Conservation (phyloP, 2,888 invertebrate species). For the Xanthia togata region DNA sequence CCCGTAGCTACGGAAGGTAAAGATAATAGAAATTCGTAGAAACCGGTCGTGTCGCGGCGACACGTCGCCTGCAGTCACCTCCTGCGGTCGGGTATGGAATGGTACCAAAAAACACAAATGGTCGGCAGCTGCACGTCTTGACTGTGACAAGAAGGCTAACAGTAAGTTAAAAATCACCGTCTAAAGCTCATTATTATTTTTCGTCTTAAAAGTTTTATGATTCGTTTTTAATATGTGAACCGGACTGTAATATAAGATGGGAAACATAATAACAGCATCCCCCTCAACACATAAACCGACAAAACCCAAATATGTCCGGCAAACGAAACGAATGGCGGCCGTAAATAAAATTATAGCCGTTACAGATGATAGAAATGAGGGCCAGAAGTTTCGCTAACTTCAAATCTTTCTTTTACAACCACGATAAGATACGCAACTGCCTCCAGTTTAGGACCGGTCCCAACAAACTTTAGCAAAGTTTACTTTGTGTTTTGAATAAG, state of each 20-base stretch:
- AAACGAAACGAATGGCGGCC: slow-evolving; percentile 50
- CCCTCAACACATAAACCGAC: slow-evolving; percentile 40
- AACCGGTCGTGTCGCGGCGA: no score
- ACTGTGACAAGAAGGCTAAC: no score
- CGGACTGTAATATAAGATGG: slow-evolving; percentile 22
- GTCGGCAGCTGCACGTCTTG: no score
- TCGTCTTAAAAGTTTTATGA: not conserved
- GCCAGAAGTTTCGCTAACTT: slow-evolving; percentile 61
- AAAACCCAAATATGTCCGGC: slow-evolving; percentile 52
- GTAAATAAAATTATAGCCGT: slow-evolving; percentile 65
- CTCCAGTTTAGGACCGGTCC: slow-evolving; percentile 46
- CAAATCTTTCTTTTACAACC: slow-evolving; percentile 67
- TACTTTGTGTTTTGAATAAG: slow-evolving; percentile 66
- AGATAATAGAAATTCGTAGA: no score
- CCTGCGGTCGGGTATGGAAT: no score
- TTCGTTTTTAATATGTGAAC: slow-evolving; percentile 6
- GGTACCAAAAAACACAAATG: no score
- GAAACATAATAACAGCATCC: slow-evolving; percentile 19
- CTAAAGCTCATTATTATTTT: no score
- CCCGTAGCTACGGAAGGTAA: no score
- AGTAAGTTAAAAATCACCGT: no score
- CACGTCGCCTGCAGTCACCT: no score
- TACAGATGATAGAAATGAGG: slow-evolving; percentile 61
- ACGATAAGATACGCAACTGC: slow-evolving; percentile 66
- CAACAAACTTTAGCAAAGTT: slow-evolving; percentile 53